Conservation (phyloP, 2,797 vertebrate genomes). For the Propithecus deckenii region DNA sequence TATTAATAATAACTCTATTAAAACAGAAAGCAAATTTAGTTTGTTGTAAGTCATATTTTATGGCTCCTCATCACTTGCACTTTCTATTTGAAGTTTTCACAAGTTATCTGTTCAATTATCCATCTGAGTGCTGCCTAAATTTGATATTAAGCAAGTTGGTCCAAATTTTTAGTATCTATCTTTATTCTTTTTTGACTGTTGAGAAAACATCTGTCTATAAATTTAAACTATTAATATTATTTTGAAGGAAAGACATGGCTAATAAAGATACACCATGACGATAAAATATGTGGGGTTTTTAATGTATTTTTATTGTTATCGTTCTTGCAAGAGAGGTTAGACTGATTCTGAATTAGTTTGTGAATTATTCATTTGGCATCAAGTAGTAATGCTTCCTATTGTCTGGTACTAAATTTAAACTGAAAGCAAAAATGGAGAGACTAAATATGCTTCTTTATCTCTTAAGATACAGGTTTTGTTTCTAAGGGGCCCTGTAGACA, state of each 20-base stretch:
- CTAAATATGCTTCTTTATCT: neutral
- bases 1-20: neutral
- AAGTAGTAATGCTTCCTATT: neutral
- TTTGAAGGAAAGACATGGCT: neutral
- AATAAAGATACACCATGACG: neutral
- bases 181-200: neutral
- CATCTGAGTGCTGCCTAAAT: neutral
- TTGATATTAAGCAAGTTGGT: neutral
- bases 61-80: neutral
- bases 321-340: neutral
- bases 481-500: neutral
- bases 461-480: neutral
- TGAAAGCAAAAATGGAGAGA: constrained; percentile 9
- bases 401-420: neutral
- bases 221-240: neutral
- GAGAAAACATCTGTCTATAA: neutral
- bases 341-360: neutral
- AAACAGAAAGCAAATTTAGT: neutral
- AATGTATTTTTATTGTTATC: neutral
- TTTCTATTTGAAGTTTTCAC: neutral
- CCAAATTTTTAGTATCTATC: neutral
- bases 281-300: neutral
- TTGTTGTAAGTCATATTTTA: constrained; percentile 6
- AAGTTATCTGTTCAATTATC: neutral
- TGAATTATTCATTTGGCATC: neutral